These are phyloP conservation scores for Microcaecilia unicolor DNA, from an alignment of 2,797 vertebrate genomes.

Conservation along the genomic window DNA sequence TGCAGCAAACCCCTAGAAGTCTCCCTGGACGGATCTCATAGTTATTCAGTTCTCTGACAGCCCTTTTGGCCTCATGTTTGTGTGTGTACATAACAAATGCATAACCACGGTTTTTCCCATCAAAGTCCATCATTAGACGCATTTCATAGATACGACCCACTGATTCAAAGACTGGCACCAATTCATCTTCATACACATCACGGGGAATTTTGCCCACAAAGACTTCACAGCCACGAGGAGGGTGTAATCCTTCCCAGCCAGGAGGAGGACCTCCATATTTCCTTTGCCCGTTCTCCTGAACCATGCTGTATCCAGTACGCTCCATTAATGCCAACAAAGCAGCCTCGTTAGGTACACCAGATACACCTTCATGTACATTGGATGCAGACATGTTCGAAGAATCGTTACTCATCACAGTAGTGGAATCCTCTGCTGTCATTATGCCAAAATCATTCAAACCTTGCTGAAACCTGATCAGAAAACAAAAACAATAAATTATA, in stretches of 20 bases:
- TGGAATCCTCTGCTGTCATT: slow-evolving; percentile 96
- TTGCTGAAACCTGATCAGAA: slow-evolving; percentile 53
- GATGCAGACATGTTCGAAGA: slow-evolving; percentile 54
- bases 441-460: slow-evolving; percentile 84
- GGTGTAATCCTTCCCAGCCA: slow-evolving; percentile 78
- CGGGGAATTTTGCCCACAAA: slow-evolving; percentile 97
- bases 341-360: slow-evolving; percentile 76
- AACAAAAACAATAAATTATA: slow-evolving; percentile 1
- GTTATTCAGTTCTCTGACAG: slow-evolving; percentile 94
- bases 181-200: slow-evolving; percentile 93
- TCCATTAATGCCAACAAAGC: slow-evolving; percentile 83
- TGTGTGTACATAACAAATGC: slow-evolving; percentile 96
- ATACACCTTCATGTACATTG: slow-evolving; percentile 75
- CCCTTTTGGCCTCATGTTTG: slow-evolving; percentile 89
- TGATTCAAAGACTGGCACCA: slow-evolving; percentile 88
- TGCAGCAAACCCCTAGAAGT: slow-evolving; percentile 91
- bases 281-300: slow-evolving; percentile 94
- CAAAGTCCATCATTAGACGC: slow-evolving; percentile 98
- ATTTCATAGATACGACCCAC: slow-evolving; percentile 95
- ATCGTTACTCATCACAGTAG: slow-evolving; percentile 82
- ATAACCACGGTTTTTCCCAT: slow-evolving; percentile 93
- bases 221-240: slow-evolving; percentile 89
- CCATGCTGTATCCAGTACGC: slow-evolving; percentile 85
- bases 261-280: slow-evolving; percentile 91
- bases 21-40: slow-evolving; percentile 90